Percentiles rank a stretch among this genome's conserved stretches.
These are phyloP conservation scores for Salticus scenicus DNA, from an alignment of 2,888 invertebrate genomes.

Conservation along the genomic window DNA sequence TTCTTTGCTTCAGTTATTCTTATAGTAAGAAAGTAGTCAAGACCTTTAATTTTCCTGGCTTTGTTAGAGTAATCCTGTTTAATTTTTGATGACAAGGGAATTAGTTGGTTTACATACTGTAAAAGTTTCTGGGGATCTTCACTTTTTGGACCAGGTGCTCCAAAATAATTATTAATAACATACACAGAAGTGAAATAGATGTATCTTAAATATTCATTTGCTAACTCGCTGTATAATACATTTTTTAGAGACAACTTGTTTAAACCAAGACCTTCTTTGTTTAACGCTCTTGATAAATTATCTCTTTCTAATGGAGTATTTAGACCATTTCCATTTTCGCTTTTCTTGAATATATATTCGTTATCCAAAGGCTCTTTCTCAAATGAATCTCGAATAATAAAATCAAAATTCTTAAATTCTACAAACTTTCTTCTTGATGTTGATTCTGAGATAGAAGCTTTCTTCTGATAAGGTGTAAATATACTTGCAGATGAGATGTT, in stretches of 20 bases:
- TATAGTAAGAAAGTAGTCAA: conserved; percentile 16
- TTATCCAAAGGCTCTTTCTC: neutral
- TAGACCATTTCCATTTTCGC: neutral
- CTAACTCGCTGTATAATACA: conserved; percentile 1
- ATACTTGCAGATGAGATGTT: neutral
- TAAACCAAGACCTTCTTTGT: neutral
- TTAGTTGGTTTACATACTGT: conserved; percentile 19
- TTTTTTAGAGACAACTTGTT: neutral
- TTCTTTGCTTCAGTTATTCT: conserved; percentile 29
- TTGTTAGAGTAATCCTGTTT: conserved; percentile 2
- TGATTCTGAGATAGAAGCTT: neutral
- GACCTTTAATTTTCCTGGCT: conserved; percentile 19
- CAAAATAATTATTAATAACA: conserved; percentile 41
- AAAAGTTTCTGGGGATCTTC: conserved; percentile 15
- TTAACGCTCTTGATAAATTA: conserved; percentile 22
- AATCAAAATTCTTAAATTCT: neutral
- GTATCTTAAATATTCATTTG: conserved; percentile 6
- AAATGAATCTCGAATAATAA: no score
- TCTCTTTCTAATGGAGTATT: neutral
- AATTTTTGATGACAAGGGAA: neutral
- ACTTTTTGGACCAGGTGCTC: conserved; percentile 27
- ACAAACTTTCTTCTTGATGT: conserved; percentile 9
- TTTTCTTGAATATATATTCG: neutral
- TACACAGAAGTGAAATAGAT: conserved; percentile 15
- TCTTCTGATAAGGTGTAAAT: neutral